Evolutionary conservation across 2,888 invertebrate genomes (phyloP).

Genomic region (Tetranychus truncatus): DNA sequence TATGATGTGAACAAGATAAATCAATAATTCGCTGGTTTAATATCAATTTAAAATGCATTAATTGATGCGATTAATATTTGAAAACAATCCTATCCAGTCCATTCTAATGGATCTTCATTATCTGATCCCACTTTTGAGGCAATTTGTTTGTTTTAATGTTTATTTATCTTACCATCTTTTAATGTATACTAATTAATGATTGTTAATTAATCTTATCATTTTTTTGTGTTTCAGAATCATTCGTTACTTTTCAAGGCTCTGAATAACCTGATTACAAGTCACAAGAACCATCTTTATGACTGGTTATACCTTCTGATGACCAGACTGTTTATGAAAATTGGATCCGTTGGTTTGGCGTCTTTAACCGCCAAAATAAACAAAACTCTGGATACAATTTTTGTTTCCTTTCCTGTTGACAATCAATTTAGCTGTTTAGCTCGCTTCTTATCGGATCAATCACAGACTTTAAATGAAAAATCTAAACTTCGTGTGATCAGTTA

Average conservation of each 20-base stretch:
- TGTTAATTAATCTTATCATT: not conserved
- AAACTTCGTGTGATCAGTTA: constrained; percentile 38
- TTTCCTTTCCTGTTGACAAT: constrained; percentile 42
- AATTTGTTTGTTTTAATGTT: too few species aligned
- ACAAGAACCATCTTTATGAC: constrained; percentile 68
- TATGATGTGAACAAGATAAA: too few species aligned
- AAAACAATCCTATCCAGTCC: too few species aligned
- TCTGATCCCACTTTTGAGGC: too few species aligned
- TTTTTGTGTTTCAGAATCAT: constrained; percentile 44
- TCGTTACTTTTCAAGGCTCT: constrained; percentile 79
- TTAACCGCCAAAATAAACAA: constrained; percentile 74
- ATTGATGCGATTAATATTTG: too few species aligned
- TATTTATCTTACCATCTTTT: too few species aligned
- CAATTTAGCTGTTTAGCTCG: constrained; percentile 43
- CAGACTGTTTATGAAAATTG: constrained; percentile 66
- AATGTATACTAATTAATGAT: too few species aligned
- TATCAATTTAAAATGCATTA: too few species aligned
- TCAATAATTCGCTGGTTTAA: too few species aligned
- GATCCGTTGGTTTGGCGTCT: constrained; percentile 73
- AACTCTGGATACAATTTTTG: constrained; percentile 58
- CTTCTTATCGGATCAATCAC: constrained; percentile 75
- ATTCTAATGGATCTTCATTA: too few species aligned
- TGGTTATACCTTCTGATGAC: constrained; percentile 83
- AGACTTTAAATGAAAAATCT: constrained; percentile 57
- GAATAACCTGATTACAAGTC: constrained; percentile 65